Evolutionary conservation across 2,888 invertebrate genomes (phyloP).

Genomic region (Chalcis sispes): DNA sequence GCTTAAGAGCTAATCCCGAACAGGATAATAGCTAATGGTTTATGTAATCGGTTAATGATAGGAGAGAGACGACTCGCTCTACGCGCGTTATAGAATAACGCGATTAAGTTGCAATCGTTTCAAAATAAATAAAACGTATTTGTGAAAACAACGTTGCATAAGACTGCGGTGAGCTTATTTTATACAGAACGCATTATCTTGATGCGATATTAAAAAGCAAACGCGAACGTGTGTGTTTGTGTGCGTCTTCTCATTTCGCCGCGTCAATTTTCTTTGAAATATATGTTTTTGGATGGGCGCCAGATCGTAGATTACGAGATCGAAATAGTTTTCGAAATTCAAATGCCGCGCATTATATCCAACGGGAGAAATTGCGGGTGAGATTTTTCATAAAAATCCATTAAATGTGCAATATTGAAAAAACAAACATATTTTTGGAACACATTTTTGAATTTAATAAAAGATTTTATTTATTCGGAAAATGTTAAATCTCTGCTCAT

Average conservation of each 20-base stretch:
- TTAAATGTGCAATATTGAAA: too few relatives aligned
- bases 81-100: conserved; percentile 11
- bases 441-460: too few relatives aligned
- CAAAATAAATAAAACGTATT: background rate
- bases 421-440: too few relatives aligned
- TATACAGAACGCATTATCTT: too few relatives aligned
- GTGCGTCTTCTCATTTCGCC: conserved; percentile 4
- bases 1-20: conserved; percentile 42
- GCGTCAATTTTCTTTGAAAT: too few relatives aligned
- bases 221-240: too few relatives aligned
- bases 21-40: conserved; percentile 42
- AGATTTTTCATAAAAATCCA: too few relatives aligned
- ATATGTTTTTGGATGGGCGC: conserved; percentile 20
- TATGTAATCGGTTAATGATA: conserved; percentile 35
- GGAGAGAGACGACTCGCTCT: background rate
- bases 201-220: too few relatives aligned
- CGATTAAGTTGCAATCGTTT: background rate
- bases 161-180: background rate
- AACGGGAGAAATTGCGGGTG: too few relatives aligned
- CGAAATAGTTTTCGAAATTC: conserved; percentile 6
- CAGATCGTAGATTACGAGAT: conserved; percentile 17
- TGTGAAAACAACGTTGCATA: background rate
- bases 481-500: conserved; percentile 5
- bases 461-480: too few relatives aligned
- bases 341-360: background rate